These are phyloP conservation scores for Chaetodon trifascialis DNA, from an alignment of 2,113 vertebrate genomes.

Conservation along the genomic window DNA sequence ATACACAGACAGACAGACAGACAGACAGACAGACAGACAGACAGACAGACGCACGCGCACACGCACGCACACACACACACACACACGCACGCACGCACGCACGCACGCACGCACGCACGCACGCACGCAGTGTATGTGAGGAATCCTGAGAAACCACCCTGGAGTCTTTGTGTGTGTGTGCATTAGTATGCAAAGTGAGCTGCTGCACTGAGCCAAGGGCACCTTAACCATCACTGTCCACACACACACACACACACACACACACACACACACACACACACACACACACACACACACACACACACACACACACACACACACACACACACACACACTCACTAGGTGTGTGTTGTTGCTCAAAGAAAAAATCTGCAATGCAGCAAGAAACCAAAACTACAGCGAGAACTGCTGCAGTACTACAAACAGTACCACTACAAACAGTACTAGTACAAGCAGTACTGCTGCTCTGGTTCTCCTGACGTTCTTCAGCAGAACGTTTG, in stretches of 20 bases:
- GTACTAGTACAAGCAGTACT: background rate
- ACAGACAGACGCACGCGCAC: no score
- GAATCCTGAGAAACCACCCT: no score
- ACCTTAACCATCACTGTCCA: constrained; percentile 64
- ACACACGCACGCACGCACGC: no score
- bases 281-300: background rate
- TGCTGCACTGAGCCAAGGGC: constrained; percentile 71
- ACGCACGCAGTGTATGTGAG: no score
- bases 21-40: no score
- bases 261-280: background rate
- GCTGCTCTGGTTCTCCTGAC: no score
- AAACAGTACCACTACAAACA: background rate
- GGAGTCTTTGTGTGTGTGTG: constrained; percentile 41
- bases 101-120: no score
- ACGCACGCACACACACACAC: no score
- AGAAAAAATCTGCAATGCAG: constrained; percentile 65
- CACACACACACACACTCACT: background rate
- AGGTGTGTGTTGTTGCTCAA: constrained; percentile 39
- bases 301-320: no score
- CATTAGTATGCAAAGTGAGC: constrained; percentile 63
- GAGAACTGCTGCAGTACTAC: background rate
- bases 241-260: constrained; percentile 6
- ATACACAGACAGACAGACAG: no score
- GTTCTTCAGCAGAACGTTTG: no score
- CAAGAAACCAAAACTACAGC: constrained; percentile 24